phyloP scores from a whole-genome alignment of 1,140 invertebrate species.

The Arctopsyche grandis region DNA sequence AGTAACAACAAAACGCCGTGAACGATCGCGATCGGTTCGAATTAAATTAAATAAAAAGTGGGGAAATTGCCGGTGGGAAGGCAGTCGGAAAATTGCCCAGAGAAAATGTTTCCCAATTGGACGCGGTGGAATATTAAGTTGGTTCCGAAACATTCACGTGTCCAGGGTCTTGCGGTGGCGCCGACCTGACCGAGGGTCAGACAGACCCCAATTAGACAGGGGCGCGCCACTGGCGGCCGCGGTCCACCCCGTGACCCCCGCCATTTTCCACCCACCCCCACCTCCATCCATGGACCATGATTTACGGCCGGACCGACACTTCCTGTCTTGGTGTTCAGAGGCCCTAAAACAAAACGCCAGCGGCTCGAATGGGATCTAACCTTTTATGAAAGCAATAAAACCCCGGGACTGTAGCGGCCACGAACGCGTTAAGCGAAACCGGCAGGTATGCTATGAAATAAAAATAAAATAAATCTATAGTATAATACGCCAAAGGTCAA shows the following conservation, averaged over 20 bases:
- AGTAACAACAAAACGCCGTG: too few species aligned
- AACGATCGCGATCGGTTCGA: too few species aligned
- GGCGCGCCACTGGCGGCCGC: conserved; percentile 35
- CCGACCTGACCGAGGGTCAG: conserved; percentile 48
- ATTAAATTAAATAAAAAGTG: background rate
- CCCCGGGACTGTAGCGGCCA: background rate
- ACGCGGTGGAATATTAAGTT: conserved; percentile 22
- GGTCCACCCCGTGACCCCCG: background rate
- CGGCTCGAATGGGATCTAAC: conserved; percentile 69
- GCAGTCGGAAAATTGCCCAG: background rate
- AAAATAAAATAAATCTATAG: too few species aligned
- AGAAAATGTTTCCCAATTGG: background rate
- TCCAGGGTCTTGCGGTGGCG: conserved; percentile 45
- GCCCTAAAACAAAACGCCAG: conserved; percentile 23
- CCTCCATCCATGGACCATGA: conserved; percentile 33
- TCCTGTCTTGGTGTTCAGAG: conserved; percentile 46
- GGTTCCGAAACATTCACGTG: conserved; percentile 19
- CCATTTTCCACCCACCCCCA: background rate
- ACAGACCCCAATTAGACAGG: conserved; percentile 50
- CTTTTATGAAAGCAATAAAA: conserved; percentile 61
- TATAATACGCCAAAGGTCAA: too few species aligned
- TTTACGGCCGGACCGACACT: conserved; percentile 48
- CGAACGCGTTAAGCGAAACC: background rate
- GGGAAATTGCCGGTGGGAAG: background rate
- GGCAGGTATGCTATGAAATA: background rate